Evolutionary conservation across 2,888 invertebrate genomes (phyloP), one percentile per base, ranked within the genome.

Genomic region (Cheilosia scutellata): DNA sequence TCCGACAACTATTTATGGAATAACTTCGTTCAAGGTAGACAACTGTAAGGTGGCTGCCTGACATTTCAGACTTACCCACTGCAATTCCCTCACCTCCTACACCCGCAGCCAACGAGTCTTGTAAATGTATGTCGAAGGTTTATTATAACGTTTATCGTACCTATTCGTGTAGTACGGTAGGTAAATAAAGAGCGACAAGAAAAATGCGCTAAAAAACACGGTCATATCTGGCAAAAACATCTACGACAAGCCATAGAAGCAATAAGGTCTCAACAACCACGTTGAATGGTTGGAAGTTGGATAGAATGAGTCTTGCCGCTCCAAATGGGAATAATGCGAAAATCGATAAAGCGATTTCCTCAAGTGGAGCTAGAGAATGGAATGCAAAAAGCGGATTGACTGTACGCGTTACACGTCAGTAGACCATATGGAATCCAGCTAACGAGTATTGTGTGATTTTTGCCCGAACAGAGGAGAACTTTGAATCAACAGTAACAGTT

Each of bases 331-430:
- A 29, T 20, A 16, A 44, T 44, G 29, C 13, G 51, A 65, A 65
- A 65, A 65, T 51, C 65, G 65, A 65, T 65, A 51, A 51, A 65
- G n/a, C 49, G 51, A 65, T 65, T 65, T 51, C 33, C 65, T 51
- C 20, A 51, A 51, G 20, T 51, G n/a, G n/a, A n/a, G n/a, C n/a
- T n/a, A 25, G n/a, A 49, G 49, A 49, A 62, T 47, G 62, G 44
- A 62, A 62, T 47, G 62, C 47, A 31, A 29, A 16, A 47, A 62
- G 31, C 62, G 44, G 31, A 62, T 47, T 62, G 31, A 62, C 44
- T 44, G 16, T 29, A 42, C 44, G 44, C 60, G 29, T 42, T 29
- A 60, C 16, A 47, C 3, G 5, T 7, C 20, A 16, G n/a, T 16
- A 47, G 27, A 42, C 27, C 62, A 47, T 62, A 47, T 60, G 60